Evolutionary conservation across 2,113 vertebrate genomes (phyloP).

Genomic region (Caranx ignobilis): DNA sequence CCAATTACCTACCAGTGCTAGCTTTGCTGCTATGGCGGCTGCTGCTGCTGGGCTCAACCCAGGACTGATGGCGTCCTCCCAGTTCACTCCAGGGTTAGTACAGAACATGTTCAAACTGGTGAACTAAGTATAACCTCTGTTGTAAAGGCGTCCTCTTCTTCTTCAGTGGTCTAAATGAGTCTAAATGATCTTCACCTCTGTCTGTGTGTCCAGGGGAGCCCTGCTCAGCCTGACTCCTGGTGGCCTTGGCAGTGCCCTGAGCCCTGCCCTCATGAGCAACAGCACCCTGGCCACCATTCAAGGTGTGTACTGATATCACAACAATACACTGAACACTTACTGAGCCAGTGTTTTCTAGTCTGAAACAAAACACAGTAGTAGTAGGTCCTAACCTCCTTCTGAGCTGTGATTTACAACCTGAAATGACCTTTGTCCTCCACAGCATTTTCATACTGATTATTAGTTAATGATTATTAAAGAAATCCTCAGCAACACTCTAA

Average conservation of each 20-base stretch:
- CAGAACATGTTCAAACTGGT: background rate
- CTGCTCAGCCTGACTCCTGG: constrained; percentile 95
- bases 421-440: too few species aligned
- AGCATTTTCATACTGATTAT: background rate
- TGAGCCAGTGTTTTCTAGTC: background rate
- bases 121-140: background rate
- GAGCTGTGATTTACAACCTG: too few species aligned
- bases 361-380: background rate
- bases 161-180: background rate
- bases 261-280: constrained; percentile 97
- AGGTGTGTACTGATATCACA: constrained; percentile 81
- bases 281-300: constrained; percentile 98
- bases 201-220: constrained; percentile 88
- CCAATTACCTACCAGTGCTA: constrained; percentile 92
- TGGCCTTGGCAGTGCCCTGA: constrained; percentile 91
- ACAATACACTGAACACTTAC: background rate
- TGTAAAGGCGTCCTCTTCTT: background rate
- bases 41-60: constrained; percentile 95
- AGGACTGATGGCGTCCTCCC: constrained; percentile 95
- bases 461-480: too few species aligned
- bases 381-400: background rate
- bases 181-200: constrained; percentile 4
- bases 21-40: constrained; percentile 97
- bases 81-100: constrained; percentile 94
- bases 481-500: too few species aligned